These are phyloP conservation scores for Papilio gigon DNA, from an alignment of 2,888 invertebrate species.

Conservation along the genomic window DNA sequence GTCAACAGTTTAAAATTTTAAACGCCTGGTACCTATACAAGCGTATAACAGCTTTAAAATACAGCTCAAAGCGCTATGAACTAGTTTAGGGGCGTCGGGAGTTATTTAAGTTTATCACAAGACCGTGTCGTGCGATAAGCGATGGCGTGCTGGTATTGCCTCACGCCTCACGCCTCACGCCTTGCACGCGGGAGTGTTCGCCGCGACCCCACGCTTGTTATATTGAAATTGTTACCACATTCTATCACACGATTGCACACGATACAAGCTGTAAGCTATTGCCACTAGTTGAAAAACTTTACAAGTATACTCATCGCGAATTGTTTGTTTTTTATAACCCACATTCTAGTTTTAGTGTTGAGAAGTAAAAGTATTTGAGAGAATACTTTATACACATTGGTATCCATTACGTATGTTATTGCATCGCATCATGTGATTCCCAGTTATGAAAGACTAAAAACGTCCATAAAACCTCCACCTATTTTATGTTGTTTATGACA, in stretches of 20 bases:
- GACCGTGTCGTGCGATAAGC: conserved; percentile 62
- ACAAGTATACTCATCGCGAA: neutral
- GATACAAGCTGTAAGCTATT: neutral
- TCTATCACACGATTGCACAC: conserved; percentile 6
- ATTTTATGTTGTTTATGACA: conserved; percentile 44
- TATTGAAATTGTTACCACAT: conserved; percentile 24
- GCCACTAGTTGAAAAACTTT: neutral
- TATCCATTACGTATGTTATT: neutral
- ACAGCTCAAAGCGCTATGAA: conserved; percentile 60
- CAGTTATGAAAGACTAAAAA: conserved; percentile 47
- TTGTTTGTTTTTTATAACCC: neutral
- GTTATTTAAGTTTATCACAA: conserved; percentile 69
- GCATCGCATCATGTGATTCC: conserved; percentile 22
- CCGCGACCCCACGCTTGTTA: conserved; percentile 8
- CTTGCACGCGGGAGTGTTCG: conserved; percentile 25
- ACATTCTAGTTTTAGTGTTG: neutral
- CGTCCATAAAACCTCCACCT: conserved; percentile 43
- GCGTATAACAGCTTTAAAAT: conserved; percentile 57
- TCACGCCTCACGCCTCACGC: conserved; percentile 30
- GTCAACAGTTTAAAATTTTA: conserved; percentile 12
- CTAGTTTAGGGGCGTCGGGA: conserved; percentile 59
- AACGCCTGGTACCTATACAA: conserved; percentile 44
- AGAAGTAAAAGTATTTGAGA: neutral
- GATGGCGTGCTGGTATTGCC: conserved; percentile 49
- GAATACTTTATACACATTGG: neutral